Base-by-base conservation (phyloP, 2,888 invertebrate genomes). In the Pollenia amentaria region DNA sequence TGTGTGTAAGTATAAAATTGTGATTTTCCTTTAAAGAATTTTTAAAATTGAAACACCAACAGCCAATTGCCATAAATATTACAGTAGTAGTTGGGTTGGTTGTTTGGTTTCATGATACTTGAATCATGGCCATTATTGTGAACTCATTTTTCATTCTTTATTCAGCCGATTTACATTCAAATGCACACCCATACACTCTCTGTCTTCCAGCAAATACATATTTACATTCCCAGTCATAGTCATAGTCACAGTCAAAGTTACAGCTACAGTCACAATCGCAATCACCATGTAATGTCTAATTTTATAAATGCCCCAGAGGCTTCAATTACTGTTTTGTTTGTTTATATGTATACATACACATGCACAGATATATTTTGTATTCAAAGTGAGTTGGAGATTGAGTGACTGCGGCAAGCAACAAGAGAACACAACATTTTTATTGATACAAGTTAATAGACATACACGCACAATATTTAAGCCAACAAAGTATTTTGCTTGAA, bases 61-160 rank as follows among this genome's bases (percentile, higher is more conserved):
- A 79, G 79, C 64, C 83, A 87, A 87, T 87, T 72, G 87, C 77
- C 80, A 87, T 87, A 81, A 87, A 87, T 87, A 81, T 77, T 48
- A 55, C 73, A 69, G 72, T 14, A 73, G 78, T 42, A 14, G 64
- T 46, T 44, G 29, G 2, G 16, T 38, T 72, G 57, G 16, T 38
- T 64, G 57, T 69, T 69, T 60, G 48, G 12, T 44, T 72, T 29
- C 55, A 53, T 16, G 53, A 40, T 73, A 62, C 77, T 84, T 79
- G 51, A 62, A 69, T 73, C 78, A 53, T 79, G 84, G 38, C n/a
- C 78, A 62, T 84, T 73, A 79, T 73, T 78, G 62, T 79, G 73
- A 57, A 51, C 78, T 78, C 38, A 53, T 70, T 53, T 55, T 12
- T 65, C 16, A 48, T 60, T 2, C n/a, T 51, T 16, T 57, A 29